These are phyloP conservation scores for Mirza zaza DNA, from an alignment of 2,113 vertebrate genomes.

Conservation along the genomic window DNA sequence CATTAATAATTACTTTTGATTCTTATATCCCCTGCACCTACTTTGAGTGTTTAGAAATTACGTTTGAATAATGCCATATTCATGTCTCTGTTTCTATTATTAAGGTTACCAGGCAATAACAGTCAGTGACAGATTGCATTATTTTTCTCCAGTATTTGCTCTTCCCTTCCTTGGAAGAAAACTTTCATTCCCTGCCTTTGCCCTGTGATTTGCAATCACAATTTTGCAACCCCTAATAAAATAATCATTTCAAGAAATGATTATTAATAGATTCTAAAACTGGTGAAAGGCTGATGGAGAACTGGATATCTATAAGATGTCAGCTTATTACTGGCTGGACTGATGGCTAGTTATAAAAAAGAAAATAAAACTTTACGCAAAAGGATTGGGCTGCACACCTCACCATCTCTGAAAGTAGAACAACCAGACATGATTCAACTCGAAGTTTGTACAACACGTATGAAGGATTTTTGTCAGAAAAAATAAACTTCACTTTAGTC, in stretches of 20 bases:
- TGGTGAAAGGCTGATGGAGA: neutral
- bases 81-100: neutral
- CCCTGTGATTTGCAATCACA: neutral
- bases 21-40: neutral
- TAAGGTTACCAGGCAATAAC: neutral
- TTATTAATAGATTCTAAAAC: neutral
- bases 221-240: neutral
- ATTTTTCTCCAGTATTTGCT: neutral
- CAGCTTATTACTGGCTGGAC: neutral
- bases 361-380: neutral
- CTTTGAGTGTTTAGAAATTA: neutral
- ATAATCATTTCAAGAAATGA: neutral
- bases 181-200: neutral
- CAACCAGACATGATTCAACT: neutral
- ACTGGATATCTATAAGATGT: neutral
- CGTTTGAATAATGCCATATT: neutral
- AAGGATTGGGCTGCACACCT: neutral
- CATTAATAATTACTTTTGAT: neutral
- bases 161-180: neutral
- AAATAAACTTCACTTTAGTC: neutral
- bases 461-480: neutral
- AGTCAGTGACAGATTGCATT: neutral
- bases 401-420: neutral
- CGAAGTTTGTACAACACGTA: neutral
- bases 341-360: neutral